Evolutionary conservation across 2,888 invertebrate species (phyloP).

Genomic region (Hirtodrosophila trivittata): DNA sequence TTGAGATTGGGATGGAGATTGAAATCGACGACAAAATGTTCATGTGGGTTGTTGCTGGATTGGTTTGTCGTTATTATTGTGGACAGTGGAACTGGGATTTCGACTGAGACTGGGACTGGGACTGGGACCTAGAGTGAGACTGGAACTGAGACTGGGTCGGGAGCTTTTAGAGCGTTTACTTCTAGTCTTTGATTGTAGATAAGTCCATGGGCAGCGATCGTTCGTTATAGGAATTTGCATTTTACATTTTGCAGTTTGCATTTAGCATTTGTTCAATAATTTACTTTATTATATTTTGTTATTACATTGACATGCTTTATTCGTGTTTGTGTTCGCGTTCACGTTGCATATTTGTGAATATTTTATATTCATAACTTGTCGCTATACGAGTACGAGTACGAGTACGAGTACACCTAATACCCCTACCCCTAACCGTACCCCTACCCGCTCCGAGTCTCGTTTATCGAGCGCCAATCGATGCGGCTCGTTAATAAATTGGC

Average conservation of each 20-base stretch:
- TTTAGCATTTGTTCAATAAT: conserved; percentile 74
- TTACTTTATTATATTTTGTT: conserved; percentile 73
- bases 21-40: conserved; percentile 54
- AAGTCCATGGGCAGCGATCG: conserved; percentile 42
- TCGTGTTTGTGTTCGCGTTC: conserved; percentile 53
- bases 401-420: too few species aligned
- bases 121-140: neutral
- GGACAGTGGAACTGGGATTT: neutral
- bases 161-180: conserved; percentile 75
- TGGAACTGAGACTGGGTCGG: conserved; percentile 35
- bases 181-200: conserved; percentile 75
- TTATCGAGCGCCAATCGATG: conserved; percentile 76
- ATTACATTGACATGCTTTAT: conserved; percentile 77
- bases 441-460: conserved; percentile 44
- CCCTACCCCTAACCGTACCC: too few species aligned
- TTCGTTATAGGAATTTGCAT: conserved; percentile 41
- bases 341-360: conserved; percentile 77
- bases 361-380: conserved; percentile 81
- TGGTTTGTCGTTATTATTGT: conserved; percentile 1
- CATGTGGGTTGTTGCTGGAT: conserved; percentile 60
- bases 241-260: conserved; percentile 62
- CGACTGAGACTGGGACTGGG: neutral
- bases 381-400: too few species aligned
- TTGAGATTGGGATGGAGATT: conserved; percentile 41
- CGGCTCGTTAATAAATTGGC: conserved; percentile 77